phyloP scores from a whole-genome alignment of 2,797 vertebrate genomes.

The Myoxocephalus aenaeus region DNA sequence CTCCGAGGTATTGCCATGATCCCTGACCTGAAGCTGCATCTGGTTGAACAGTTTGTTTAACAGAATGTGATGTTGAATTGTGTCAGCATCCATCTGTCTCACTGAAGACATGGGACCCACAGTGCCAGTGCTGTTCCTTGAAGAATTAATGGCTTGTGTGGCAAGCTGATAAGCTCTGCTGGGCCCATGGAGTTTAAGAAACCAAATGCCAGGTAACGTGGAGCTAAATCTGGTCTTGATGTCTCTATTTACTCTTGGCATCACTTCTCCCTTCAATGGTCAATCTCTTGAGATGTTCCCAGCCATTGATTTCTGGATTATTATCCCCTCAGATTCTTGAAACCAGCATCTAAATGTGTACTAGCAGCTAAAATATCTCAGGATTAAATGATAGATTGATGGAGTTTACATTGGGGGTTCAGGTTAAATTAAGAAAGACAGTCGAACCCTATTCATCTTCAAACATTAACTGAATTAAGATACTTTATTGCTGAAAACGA shows the following conservation, averaged over 20 bases:
- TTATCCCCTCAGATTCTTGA: conserved; percentile 10
- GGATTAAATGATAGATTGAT: background rate
- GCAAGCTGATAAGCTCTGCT: conserved; percentile 77
- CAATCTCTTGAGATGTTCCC: conserved; percentile 35
- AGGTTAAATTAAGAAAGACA: background rate
- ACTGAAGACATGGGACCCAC: conserved; percentile 16
- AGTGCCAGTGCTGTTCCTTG: conserved; percentile 34
- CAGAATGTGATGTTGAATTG: conserved; percentile 48
- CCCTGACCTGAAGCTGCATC: conserved; percentile 31
- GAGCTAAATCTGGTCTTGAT: conserved; percentile 63
- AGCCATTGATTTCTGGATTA: conserved; percentile 12
- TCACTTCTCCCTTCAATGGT: conserved; percentile 28
- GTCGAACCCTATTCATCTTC: background rate
- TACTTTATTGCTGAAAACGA: background rate
- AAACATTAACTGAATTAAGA: conserved; percentile 1
- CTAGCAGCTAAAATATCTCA: background rate
- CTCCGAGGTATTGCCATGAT: conserved; percentile 11
- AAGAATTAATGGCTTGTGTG: conserved; percentile 62
- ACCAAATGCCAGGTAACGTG: conserved; percentile 62
- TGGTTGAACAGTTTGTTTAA: conserved; percentile 34
- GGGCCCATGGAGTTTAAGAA: conserved; percentile 59
- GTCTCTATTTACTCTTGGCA: conserved; percentile 36
- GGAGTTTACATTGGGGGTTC: background rate
- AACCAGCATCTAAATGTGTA: conserved; percentile 35
- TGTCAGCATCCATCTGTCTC: conserved; percentile 58